Percentiles rank a stretch among this genome's conserved stretches.
Evolutionary conservation across 2,888 invertebrate species (phyloP).

Genomic region (Osedax frankpressi): DNA sequence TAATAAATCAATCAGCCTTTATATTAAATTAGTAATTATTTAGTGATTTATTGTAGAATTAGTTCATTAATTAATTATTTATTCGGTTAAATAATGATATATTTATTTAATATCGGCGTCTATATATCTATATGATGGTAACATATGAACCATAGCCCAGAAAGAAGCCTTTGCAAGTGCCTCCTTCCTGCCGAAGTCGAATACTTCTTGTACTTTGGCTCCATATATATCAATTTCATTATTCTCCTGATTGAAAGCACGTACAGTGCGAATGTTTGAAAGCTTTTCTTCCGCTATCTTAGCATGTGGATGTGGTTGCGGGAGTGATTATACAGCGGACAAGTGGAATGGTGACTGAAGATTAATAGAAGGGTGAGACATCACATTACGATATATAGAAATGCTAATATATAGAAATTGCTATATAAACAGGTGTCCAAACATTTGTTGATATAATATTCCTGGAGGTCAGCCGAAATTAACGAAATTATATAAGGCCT

Average conservation of each 20-base stretch:
- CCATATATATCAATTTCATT: constrained; percentile 62
- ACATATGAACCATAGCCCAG: constrained; percentile 84
- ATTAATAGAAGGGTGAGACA: no score
- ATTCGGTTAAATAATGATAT: no score
- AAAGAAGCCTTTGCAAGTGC: constrained; percentile 73
- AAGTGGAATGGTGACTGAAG: no score
- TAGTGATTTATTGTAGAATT: no score
- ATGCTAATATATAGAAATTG: background rate
- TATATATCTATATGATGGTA: no score
- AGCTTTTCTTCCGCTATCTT: constrained; percentile 69
- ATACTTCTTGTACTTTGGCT: constrained; percentile 57
- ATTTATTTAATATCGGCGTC: no score
- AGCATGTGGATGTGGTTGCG: constrained; percentile 53
- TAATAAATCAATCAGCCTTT: background rate
- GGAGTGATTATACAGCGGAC: no score
- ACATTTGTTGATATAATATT: no score
- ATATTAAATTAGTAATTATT: background rate
- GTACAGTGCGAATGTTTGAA: constrained; percentile 79
- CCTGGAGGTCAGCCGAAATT: no score
- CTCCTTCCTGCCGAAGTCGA: constrained; percentile 71
- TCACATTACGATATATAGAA: background rate
- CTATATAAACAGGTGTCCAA: no score
- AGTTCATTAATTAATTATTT: no score
- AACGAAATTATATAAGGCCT: no score
- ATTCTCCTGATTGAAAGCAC: constrained; percentile 75